Evolutionary conservation across 2,797 vertebrate genomes (phyloP), one percentile per base, ranked within the genome.

Genomic region (Tokudaia tokunoshimensis): DNA sequence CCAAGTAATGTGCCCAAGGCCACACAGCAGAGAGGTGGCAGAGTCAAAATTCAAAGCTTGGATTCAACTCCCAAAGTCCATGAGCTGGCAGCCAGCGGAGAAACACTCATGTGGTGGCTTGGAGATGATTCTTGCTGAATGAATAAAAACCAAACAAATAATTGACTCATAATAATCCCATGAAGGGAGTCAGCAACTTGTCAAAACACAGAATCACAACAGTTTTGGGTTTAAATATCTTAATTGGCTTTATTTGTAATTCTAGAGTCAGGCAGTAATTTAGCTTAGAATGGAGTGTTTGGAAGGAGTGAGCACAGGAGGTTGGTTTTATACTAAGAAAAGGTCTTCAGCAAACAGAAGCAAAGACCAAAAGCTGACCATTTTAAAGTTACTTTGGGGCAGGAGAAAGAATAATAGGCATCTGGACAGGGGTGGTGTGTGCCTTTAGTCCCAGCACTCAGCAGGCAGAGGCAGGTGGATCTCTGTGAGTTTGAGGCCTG

Each of bases 111-210:
- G 9, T 63, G 37, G 44, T 19, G 12, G 8, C 55, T 91, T 93
- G 91, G 63, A 93, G 79, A 80, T 6, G 80, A 47, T 19, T n/a
- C 7, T 89, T 94, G 15, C 57, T 76, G 72, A 89, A 52, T 92
- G 83, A 92, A 80, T 90, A 24, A 89, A 92, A 87, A 63, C 17
- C 47, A 92, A 94, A 89, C 22, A 92, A 89, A 75, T 83, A 61
- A 52, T 76, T 84, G 41, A 75, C 82, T 57, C 85, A 19, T 82
- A 67, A 59, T 76, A 87, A 3, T 59, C 87, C 22, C 74, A 63
- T 88, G 72, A 89, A 15, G 26, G 74, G 88, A 88, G 41, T 86
- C 80, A 63, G 26, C 50, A 70, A 7, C 19, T 95, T 92, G 44
- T 65, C 83, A 95, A 74, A 82, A 92, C 17, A 92, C 67, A 63